These are phyloP conservation scores for Cariama cristata DNA, from an alignment of 2,113 vertebrate species.

Conservation along the genomic window DNA sequence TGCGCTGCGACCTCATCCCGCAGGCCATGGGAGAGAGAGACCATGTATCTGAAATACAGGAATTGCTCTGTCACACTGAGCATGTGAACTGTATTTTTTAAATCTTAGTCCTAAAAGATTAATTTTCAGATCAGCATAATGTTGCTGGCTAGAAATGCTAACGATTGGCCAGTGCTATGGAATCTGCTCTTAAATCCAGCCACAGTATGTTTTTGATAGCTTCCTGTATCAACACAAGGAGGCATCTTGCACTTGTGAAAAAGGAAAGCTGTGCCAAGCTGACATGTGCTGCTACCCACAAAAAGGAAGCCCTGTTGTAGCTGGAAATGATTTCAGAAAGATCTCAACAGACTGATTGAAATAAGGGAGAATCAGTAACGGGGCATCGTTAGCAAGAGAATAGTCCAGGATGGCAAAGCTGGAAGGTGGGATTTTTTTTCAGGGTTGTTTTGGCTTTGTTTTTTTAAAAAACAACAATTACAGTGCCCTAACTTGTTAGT, in stretches of 20 bases:
- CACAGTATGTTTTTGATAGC: slow-evolving; percentile 1
- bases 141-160: background rate
- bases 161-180: background rate
- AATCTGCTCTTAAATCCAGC: background rate
- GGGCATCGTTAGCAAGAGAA: background rate
- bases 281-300: background rate
- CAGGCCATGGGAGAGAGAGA: background rate
- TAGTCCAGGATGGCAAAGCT: background rate
- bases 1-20: background rate
- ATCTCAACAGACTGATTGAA: background rate
- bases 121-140: background rate
- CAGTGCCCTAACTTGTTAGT: slow-evolving; percentile 40
- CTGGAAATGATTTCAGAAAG: background rate
- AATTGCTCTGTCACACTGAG: background rate
- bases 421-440: background rate
- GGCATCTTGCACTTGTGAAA: slow-evolving; percentile 29
- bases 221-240: background rate
- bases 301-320: background rate
- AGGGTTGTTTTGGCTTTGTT: background rate
- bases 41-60: background rate
- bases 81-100: background rate
- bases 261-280: slow-evolving; percentile 64
- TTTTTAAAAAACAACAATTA: background rate
- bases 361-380: background rate
- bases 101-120: background rate